These are phyloP conservation scores for Myodes glareolus DNA, from an alignment of 2,113 vertebrate genomes.

Conservation along the genomic window DNA sequence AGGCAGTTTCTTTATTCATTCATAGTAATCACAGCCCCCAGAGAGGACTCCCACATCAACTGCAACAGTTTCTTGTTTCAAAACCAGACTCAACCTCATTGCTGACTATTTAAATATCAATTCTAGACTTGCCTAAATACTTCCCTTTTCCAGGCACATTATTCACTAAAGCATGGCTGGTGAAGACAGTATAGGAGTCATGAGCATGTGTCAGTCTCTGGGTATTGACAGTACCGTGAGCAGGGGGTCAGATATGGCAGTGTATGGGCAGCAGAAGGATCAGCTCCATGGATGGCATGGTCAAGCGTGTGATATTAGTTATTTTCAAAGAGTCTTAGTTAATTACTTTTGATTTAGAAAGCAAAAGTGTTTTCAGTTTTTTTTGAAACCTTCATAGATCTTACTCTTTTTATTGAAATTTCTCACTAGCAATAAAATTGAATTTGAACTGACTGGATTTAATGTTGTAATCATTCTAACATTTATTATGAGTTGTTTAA, in stretches of 20 bases:
- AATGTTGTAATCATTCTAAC: neutral
- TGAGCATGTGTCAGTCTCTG: neutral
- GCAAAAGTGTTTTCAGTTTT: neutral
- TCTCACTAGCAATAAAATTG: neutral
- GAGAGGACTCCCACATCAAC: too few species aligned
- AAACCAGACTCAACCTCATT: too few species aligned
- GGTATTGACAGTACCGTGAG: neutral
- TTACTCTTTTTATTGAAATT: neutral
- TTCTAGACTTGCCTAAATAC: neutral
- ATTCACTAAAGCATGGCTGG: neutral
- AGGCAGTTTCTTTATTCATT: too few species aligned
- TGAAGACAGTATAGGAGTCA: neutral
- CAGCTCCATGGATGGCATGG: neutral
- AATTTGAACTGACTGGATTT: neutral
- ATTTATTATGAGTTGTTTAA: neutral
- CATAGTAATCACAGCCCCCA: too few species aligned
- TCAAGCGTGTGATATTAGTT: accelerated
- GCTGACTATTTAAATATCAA: neutral
- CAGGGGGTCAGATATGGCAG: too few species aligned
- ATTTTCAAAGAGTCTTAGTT: neutral
- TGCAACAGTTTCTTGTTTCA: neutral
- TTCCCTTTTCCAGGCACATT: neutral
- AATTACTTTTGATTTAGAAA: conserved; percentile 29
- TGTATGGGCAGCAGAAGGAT: neutral
- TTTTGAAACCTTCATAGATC: conserved; percentile 28